Conservation (phyloP, 2,797 vertebrate species). For the Danionella dracula region DNA sequence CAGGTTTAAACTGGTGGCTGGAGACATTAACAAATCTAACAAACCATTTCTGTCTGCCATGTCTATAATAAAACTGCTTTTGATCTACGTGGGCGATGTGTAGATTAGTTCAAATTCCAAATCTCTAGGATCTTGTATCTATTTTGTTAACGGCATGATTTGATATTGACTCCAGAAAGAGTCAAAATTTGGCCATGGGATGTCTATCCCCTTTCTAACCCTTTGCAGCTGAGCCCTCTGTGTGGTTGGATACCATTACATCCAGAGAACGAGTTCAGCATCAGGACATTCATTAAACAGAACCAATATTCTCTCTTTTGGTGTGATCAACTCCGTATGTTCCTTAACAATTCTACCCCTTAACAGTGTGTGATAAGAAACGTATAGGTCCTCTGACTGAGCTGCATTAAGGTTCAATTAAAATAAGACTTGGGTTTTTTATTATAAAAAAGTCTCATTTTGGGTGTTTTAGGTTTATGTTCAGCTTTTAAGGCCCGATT, state of each 20-base stretch:
- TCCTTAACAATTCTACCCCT: too few species aligned
- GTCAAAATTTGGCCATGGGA: slow-evolving; percentile 20
- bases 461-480: too few species aligned
- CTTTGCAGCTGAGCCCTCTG: slow-evolving; percentile 28
- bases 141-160: slow-evolving; percentile 30
- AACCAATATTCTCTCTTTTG: neutral
- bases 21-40: slow-evolving; percentile 22
- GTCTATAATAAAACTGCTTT: too few species aligned
- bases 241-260: slow-evolving; percentile 11
- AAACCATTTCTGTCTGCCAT: neutral
- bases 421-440: too few species aligned
- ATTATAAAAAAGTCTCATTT: too few species aligned
- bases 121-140: slow-evolving; percentile 17
- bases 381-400: too few species aligned
- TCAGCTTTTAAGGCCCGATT: too few species aligned
- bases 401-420: too few species aligned
- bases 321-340: neutral
- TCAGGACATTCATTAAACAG: neutral
- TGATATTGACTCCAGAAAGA: slow-evolving; percentile 33
- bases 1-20: slow-evolving; percentile 16
- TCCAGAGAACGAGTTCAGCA: neutral
- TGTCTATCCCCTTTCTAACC: slow-evolving; percentile 2
- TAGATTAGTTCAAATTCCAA: neutral
- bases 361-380: too few species aligned
- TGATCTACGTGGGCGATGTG: too few species aligned